Evolutionary conservation across 2,888 invertebrate genomes (phyloP).

Genomic region (Melipona bicolor): DNA sequence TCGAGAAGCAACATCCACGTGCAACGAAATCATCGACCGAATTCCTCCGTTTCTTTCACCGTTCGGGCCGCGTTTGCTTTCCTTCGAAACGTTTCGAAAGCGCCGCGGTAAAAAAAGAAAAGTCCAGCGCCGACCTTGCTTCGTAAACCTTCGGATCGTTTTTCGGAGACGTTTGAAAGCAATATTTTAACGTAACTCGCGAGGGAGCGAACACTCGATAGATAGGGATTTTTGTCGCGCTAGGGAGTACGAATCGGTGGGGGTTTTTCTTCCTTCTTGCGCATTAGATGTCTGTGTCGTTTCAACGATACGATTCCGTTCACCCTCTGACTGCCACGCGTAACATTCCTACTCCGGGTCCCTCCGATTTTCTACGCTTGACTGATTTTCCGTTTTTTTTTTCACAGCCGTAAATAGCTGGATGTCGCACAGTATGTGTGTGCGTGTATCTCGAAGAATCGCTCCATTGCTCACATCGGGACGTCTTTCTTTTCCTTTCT

Average conservation of each 20-base stretch:
- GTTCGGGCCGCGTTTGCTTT: background rate
- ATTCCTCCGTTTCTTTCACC: background rate
- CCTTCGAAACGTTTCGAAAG: background rate
- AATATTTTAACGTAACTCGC: constrained; percentile 37
- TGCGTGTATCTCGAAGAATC: background rate
- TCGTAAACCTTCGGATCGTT: background rate
- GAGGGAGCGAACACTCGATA: background rate
- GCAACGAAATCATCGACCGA: background rate
- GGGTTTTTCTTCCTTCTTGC: constrained; percentile 1
- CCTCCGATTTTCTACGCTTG: constrained; percentile 31
- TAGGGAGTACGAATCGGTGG: background rate
- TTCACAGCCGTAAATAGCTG: background rate
- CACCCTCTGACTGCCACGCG: constrained; percentile 22
- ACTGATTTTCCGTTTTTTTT: background rate
- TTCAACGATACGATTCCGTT: background rate
- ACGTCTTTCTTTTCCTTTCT: background rate
- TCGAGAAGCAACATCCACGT: background rate
- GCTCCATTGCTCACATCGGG: constrained; percentile 17
- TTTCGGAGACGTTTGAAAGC: constrained; percentile 30
- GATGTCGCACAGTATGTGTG: background rate
- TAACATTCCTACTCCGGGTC: constrained; percentile 15
- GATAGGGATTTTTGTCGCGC: background rate
- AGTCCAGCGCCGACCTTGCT: background rate
- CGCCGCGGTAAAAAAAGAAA: background rate
- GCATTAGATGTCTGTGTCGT: constrained; percentile 11